These are phyloP conservation scores for Mesodorylaimus sp. DNA, from an alignment of 2,888 invertebrate genomes.

Conservation along the genomic window DNA sequence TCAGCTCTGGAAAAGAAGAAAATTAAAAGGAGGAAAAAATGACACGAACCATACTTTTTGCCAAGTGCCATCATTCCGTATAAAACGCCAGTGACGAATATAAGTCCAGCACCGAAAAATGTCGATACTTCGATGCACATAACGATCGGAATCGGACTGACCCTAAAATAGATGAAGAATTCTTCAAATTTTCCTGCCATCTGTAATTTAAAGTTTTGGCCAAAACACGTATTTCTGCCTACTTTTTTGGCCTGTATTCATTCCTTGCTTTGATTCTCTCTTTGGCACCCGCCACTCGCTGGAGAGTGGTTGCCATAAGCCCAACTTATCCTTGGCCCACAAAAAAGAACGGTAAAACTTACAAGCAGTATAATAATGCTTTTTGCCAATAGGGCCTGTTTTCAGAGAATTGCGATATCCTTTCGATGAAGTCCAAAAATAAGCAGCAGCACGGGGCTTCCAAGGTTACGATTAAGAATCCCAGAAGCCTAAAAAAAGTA, in stretches of 20 bases:
- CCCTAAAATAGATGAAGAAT: slow-evolving; percentile 37
- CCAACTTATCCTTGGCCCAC: background rate
- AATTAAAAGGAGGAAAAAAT: background rate
- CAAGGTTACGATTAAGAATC: slow-evolving; percentile 64
- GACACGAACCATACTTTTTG: background rate
- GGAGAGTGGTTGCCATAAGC: background rate
- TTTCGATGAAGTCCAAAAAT: slow-evolving; percentile 81
- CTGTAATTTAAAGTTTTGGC: background rate
- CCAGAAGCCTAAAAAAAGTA: slow-evolving; percentile 44
- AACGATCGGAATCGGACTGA: slow-evolving; percentile 59
- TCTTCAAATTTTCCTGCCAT: too few relatives aligned
- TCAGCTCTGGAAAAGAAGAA: slow-evolving; percentile 19
- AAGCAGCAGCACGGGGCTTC: slow-evolving; percentile 95
- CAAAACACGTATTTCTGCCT: too few relatives aligned
- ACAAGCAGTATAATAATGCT: slow-evolving; percentile 50
- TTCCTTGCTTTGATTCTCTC: too few relatives aligned
- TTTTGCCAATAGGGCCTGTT: slow-evolving; percentile 70
- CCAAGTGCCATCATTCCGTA: slow-evolving; percentile 63
- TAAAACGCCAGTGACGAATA: slow-evolving; percentile 66
- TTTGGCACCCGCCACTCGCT: background rate
- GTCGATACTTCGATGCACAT: slow-evolving; percentile 55
- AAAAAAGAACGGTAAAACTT: background rate
- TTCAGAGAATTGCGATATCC: slow-evolving; percentile 59
- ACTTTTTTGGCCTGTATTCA: background rate
- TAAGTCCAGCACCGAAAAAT: slow-evolving; percentile 65